Conservation (phyloP, 2,797 vertebrate genomes). For the Cryptoprocta ferox region DNA sequence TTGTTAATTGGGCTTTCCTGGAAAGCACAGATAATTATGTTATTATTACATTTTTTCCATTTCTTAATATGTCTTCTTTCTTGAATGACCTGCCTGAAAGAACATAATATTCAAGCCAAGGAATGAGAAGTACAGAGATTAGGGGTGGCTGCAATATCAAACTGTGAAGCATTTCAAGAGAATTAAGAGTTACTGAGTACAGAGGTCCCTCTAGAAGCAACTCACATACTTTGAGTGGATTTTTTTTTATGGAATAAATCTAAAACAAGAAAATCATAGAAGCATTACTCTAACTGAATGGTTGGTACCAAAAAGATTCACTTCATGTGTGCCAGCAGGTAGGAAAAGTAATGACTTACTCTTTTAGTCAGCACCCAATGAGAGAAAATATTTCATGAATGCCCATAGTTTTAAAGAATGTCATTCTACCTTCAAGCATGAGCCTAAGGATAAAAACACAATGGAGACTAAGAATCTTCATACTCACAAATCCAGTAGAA, state of each 20-base stretch:
- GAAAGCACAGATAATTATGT: slow-evolving; percentile 75
- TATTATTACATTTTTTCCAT: slow-evolving; percentile 68
- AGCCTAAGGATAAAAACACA: not conserved
- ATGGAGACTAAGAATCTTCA: not conserved
- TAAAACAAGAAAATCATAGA: slow-evolving; percentile 3
- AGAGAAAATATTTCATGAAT: not conserved
- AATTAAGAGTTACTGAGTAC: slow-evolving; percentile 45
- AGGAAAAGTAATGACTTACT: not conserved
- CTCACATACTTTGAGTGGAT: slow-evolving; percentile 1
- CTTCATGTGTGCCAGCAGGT: not conserved
- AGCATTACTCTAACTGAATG: not conserved
- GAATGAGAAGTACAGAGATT: slow-evolving; percentile 55
- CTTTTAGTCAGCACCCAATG: not conserved
- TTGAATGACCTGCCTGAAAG: slow-evolving; percentile 62
- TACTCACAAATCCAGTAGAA: not conserved
- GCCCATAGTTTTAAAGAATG: not conserved
- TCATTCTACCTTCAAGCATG: not conserved
- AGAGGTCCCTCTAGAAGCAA: slow-evolving; percentile 69
- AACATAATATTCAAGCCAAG: slow-evolving; percentile 66
- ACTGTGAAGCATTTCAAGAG: slow-evolving; percentile 72
- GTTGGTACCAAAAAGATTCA: not conserved
- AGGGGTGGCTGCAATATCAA: slow-evolving; percentile 14
- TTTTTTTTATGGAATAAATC: not conserved
- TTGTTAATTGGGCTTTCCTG: slow-evolving; percentile 77
- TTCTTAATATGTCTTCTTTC: slow-evolving; percentile 60